Evolutionary conservation across 37 sponge, comb jelly and placozoan genomes (phyloP), one percentile per base, ranked within the genome.

Genomic region (Haliclona indistincta): DNA sequence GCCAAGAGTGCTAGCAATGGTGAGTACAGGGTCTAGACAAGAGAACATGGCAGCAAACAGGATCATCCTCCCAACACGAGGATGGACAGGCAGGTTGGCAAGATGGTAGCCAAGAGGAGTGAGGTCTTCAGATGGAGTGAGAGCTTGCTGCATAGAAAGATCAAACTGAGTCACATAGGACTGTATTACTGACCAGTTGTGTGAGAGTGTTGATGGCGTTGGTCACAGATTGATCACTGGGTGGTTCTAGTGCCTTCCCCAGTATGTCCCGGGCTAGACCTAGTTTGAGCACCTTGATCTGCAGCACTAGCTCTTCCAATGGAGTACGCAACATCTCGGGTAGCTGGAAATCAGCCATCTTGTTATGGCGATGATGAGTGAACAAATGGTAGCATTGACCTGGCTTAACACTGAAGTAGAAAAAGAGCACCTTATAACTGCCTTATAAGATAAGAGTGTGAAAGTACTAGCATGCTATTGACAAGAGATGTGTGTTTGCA

Each of bases 71-170:
- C 95, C 95, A 23, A 95, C 70, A 3, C 82, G 78, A 26, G 95
- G 91, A 30, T 87, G 84, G 25, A 95, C 83, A 2, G 95, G 95
- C 4, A 95, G 91, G 52, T 78, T 81, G 20, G 95, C 91, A 30
- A 95, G 66, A 34, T 95, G 91, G 54, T 95, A 66, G 34, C 95
- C 95, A 2, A 95, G 73, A 37, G 95, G 85, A 15, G 95, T 95
- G 80, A 95, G 76, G 55, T 81, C 76, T 69, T 95, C 91, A 47
- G 65, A 44, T 11, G 26, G 51, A 40, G 78, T 79, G 33, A 95
- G 79, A 11, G 91, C 95, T 63, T 85, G 76, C 88, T 95, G 74
- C 28, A 79, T 32, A 2, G 32, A 23, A 4, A 68, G 20, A 45
- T 20, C 29, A 45, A 28, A 3, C 37, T 40, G 3, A 63, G 51